Evolutionary conservation across 2,113 vertebrate genomes (phyloP).

Genomic region (Poicephalus meyeri): DNA sequence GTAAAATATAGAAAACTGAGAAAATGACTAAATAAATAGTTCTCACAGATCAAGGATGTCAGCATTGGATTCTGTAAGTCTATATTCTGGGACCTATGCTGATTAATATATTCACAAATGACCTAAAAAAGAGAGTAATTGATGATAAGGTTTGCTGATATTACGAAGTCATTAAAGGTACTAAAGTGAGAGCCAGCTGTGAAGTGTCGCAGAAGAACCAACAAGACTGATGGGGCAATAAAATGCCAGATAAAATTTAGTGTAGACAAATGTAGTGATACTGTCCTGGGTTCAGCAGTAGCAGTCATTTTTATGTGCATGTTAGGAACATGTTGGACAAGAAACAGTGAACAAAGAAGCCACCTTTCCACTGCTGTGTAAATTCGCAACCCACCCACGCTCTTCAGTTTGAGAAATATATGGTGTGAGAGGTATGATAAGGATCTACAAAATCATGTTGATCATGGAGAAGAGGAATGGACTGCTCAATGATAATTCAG

Average conservation of each 20-base stretch:
- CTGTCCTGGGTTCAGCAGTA: no score
- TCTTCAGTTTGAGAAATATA: not conserved
- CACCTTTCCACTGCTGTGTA: not conserved
- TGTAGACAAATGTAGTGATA: not conserved
- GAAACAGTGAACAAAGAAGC: not conserved
- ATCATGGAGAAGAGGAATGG: not conserved
- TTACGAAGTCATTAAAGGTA: not conserved
- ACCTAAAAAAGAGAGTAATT: conserved; percentile 1
- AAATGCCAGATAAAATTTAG: not conserved
- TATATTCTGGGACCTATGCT: not conserved
- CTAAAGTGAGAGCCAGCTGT: not conserved
- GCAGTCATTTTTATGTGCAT: no score
- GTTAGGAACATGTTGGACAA: not conserved
- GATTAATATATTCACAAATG: not conserved
- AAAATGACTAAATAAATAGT: not conserved
- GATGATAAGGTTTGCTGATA: not conserved
- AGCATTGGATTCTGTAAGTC: not conserved
- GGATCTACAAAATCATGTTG: not conserved
- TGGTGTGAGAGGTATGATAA: not conserved
- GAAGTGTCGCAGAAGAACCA: not conserved
- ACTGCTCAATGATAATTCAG: not conserved
- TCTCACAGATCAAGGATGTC: not conserved
- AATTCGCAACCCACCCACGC: not conserved
- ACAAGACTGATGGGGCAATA: not conserved
- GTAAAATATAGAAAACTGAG: not conserved